Evolutionary conservation across 1,140 invertebrate genomes (phyloP).

Genomic region (Doryteuthis pealeii): DNA sequence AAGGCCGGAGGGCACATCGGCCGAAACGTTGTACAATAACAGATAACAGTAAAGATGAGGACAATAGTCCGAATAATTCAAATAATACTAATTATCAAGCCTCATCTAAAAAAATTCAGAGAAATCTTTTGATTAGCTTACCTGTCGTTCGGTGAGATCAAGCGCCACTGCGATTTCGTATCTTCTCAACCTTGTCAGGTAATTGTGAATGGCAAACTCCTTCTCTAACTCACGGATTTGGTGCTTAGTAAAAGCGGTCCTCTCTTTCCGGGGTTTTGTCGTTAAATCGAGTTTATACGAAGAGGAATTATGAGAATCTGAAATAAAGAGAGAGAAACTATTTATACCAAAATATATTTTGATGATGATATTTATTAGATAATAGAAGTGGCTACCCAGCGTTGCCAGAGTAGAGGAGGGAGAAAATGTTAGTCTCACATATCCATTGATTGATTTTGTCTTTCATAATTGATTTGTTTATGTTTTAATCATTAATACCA

Average conservation of each 20-base stretch:
- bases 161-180: conserved; percentile 92
- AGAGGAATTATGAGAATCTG: conserved; percentile 42
- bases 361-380: conserved; percentile 8
- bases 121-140: conserved; percentile 56
- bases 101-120: too few relatives aligned
- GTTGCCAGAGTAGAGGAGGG: conserved; percentile 16
- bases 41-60: too few relatives aligned
- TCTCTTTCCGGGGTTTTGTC: conserved; percentile 73
- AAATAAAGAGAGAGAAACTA: conserved; percentile 18
- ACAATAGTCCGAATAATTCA: too few relatives aligned
- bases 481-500: too few relatives aligned
- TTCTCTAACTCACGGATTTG: conserved; percentile 84
- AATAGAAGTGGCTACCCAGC: too few relatives aligned
- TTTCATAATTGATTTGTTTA: too few relatives aligned
- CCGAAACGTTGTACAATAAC: too few relatives aligned
- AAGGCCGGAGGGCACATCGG: too few relatives aligned
- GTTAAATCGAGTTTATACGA: conserved; percentile 56
- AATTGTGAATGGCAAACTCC: conserved; percentile 87
- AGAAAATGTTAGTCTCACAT: too few relatives aligned
- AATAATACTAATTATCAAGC: too few relatives aligned
- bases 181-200: conserved; percentile 82
- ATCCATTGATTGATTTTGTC: too few relatives aligned
- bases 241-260: conserved; percentile 89
- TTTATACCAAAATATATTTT: conserved; percentile 1
- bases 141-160: conserved; percentile 89